Base-by-base conservation (phyloP, 2,888 invertebrate species). In the Stratiomys singularior region DNA sequence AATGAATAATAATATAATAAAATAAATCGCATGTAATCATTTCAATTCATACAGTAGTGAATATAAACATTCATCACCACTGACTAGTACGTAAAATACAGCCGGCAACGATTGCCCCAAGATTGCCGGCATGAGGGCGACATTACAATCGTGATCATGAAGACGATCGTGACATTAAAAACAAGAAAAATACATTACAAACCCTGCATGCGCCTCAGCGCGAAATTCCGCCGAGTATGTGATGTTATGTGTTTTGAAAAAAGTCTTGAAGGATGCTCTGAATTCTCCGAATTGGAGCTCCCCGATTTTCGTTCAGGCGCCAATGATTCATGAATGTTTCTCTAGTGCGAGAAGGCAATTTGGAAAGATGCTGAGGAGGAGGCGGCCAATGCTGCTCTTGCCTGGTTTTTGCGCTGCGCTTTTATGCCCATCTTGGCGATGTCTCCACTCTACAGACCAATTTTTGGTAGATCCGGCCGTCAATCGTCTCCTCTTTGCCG, bases 321-420 rank as follows among this genome's bases (percentile, higher is more conserved):
- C 71, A 72, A 28, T 72, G 71, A 72, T 56, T 72, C 71, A 72
- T 52, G 71, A 56, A 72, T 30, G 66, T 63, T 27, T 63, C 27
- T 63, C 15, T 63, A 9, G 25, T 9, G 27, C 28, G 63, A 23
- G 27, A 63, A 27, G 63, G 27, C 27, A 27, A 23, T 7, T 25
- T 27, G 25, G 9, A 37, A 37, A 37, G 37, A 37, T 37, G 37
- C 37, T 9, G 37, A 37, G 5, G 5, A 37, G 9, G 37, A 37
- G 37, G 37, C 9, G 5, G 9, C 9, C 37, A 37, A 37, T 37
- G 37, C 9, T 37, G 37, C 37, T 37, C 3, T 52, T 52, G 52
- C 4, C 15, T 52, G 52, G 18, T 52, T 13, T 18, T 15, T 52
- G 52, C 4, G 27, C 37, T 30, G 66, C 66, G 37, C 27, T 66